Conservation (phyloP, 2,888 invertebrate genomes). For the Dryobota labecula region DNA sequence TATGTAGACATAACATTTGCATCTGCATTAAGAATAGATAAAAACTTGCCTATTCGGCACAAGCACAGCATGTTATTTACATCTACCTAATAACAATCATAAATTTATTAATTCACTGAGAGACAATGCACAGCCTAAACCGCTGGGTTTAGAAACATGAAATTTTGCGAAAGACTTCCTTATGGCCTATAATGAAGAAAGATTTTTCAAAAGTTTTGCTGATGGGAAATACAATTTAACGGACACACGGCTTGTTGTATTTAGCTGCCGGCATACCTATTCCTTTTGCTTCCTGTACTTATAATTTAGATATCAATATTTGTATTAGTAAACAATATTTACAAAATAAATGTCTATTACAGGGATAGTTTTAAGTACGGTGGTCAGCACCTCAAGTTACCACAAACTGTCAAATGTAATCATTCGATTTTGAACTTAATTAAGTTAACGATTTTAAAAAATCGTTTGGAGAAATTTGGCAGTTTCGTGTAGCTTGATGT, state of each 20-base stretch:
- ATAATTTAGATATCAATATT: not conserved
- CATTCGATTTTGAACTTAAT: too few species aligned
- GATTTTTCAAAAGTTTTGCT: not conserved
- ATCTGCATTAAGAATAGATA: not conserved
- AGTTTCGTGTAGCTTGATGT: too few species aligned
- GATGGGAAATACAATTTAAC: not conserved
- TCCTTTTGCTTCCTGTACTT: not conserved
- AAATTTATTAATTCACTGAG: too few species aligned
- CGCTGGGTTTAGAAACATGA: not conserved
- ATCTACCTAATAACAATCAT: not conserved
- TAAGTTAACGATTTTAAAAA: too few species aligned
- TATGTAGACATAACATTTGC: not conserved
- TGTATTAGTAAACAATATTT: not conserved
- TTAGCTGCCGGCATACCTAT: not conserved
- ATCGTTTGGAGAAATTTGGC: too few species aligned
- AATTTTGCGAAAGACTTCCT: not conserved
- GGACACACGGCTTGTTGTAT: not conserved
- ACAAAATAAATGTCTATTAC: conserved; percentile 11
- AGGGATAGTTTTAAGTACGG: not conserved
- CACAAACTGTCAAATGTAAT: too few species aligned
- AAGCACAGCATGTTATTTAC: not conserved
- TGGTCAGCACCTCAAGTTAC: too few species aligned
- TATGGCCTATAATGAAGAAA: not conserved
- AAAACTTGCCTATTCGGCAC: not conserved
- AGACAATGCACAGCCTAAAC: not conserved